Conservation (phyloP, 2,797 vertebrate species). For the Anguilla obscura region DNA sequence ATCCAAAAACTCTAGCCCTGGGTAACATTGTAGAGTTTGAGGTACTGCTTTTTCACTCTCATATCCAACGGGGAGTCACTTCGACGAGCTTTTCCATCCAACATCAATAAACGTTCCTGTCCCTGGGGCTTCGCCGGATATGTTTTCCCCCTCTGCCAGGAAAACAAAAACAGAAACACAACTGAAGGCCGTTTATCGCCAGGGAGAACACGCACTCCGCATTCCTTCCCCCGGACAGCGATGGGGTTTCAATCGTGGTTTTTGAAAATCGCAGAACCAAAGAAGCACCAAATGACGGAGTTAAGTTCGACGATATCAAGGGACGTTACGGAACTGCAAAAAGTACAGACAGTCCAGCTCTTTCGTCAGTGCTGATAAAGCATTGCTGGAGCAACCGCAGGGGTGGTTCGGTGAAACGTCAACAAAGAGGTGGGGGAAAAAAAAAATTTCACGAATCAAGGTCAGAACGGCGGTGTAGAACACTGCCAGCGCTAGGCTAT, state of each 20-base stretch:
- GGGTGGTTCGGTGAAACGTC: background rate
- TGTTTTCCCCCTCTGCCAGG: constrained; percentile 2
- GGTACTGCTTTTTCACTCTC: constrained; percentile 1
- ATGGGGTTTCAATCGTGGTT: background rate
- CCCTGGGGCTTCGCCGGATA: background rate
- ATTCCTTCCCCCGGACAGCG: background rate
- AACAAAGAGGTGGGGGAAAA: background rate
- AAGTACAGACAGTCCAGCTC: background rate
- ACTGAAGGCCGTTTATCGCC: background rate
- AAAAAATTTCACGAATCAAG: background rate
- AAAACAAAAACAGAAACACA: constrained; percentile 8
- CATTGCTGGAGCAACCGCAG: background rate
- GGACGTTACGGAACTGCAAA: background rate
- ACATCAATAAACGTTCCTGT: background rate
- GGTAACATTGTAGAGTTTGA: background rate
- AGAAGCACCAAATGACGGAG: background rate
- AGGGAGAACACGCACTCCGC: background rate
- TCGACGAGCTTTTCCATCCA: constrained; percentile 1
- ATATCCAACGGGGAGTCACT: constrained; percentile 13
- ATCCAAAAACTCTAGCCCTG: background rate
- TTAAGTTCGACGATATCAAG: background rate
- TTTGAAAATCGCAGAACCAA: background rate
- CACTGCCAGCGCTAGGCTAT: background rate
- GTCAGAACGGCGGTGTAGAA: background rate
- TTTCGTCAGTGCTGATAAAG: background rate